Percentiles rank a stretch among this genome's conserved stretches.
These are phyloP conservation scores for Hyaena hyaena DNA, from an alignment of 2,113 vertebrate genomes.

Conservation along the genomic window DNA sequence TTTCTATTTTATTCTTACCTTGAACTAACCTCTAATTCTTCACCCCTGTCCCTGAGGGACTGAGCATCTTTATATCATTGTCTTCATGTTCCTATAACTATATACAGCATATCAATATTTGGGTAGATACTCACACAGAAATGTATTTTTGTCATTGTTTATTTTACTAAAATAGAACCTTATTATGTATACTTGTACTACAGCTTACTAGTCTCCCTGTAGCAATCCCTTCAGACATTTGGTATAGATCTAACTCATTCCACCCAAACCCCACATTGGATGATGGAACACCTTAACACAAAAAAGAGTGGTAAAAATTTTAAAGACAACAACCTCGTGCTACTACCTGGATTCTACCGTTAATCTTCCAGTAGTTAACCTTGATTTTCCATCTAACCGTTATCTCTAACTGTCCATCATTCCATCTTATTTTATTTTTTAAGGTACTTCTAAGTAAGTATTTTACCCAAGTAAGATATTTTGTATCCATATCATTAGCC, in stretches of 20 bases:
- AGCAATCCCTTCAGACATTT: background rate
- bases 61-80: background rate
- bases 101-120: background rate
- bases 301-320: background rate
- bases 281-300: background rate
- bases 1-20: background rate
- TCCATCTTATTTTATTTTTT: background rate
- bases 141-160: background rate
- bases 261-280: fast-evolving
- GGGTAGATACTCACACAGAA: background rate
- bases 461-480: background rate
- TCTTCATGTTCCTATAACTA: background rate
- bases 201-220: background rate
- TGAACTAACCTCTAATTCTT: background rate
- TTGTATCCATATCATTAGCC: background rate
- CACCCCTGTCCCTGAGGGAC: too few species aligned
- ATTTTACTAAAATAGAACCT: background rate
- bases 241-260: background rate
- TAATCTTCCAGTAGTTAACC: background rate
- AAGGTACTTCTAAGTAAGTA: background rate
- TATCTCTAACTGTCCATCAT: background rate
- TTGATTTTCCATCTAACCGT: background rate
- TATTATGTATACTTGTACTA: background rate
- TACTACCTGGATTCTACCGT: background rate
- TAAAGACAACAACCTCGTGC: background rate